Conservation (phyloP, 2,113 vertebrate genomes). For the Periophthalmus modestus region DNA sequence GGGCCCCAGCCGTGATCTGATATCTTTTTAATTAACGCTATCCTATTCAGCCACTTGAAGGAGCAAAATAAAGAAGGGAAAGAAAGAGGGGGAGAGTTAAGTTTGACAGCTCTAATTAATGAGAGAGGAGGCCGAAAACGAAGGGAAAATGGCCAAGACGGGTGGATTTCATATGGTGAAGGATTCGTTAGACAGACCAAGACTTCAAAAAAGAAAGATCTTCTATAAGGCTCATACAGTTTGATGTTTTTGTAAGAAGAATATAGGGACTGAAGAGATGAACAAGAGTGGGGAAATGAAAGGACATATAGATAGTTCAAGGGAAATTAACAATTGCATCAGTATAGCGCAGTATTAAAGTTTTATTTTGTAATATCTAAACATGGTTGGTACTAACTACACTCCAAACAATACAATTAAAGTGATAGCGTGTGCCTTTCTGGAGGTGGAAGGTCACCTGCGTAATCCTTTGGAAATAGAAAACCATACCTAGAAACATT, state of each 20-base stretch:
- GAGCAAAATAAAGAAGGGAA: conserved; percentile 69
- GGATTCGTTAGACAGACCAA: conserved; percentile 79
- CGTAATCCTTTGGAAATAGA: no score
- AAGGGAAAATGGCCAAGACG: conserved; percentile 38
- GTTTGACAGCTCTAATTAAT: conserved; percentile 86
- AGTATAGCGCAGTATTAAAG: not conserved
- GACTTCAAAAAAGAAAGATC: conserved; percentile 63
- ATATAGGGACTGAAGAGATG: conserved; percentile 32
- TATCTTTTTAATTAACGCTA: conserved; percentile 86
- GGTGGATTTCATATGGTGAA: conserved; percentile 68
- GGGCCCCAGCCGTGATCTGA: conserved; percentile 77
- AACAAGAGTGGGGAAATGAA: conserved; percentile 48
- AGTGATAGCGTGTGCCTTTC: no score
- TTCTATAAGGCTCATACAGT: conserved; percentile 20
- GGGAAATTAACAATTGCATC: not conserved
- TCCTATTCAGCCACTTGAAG: conserved; percentile 82
- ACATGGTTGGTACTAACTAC: no score
- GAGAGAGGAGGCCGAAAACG: conserved; percentile 63
- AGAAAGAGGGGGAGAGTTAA: conserved; percentile 67
- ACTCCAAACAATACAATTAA: no score
- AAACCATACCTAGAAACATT: no score
- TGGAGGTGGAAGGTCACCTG: no score
- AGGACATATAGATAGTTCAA: conserved; percentile 40
- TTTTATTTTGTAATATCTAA: no score
- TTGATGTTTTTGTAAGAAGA: conserved; percentile 25